These are phyloP conservation scores for Brachionus asplanchnoidis DNA, from an alignment of 1,140 invertebrate genomes.

Conservation along the genomic window DNA sequence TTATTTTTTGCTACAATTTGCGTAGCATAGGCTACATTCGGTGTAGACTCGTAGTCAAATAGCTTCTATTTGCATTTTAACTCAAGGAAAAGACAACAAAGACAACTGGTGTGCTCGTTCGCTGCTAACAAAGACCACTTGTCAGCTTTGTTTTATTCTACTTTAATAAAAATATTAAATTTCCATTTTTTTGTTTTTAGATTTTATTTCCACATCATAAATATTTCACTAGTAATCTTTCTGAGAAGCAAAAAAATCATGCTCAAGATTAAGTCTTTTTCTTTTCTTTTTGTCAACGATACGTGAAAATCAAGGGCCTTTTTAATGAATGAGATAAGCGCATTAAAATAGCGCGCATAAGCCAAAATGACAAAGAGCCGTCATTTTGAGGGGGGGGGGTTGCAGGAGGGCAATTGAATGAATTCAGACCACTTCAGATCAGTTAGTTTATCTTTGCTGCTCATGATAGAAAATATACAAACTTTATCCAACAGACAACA, in stretches of 20 bases:
- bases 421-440: neutral
- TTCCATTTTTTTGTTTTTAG: neutral
- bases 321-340: neutral
- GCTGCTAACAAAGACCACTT: neutral
- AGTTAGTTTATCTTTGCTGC: neutral
- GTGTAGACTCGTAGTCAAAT: neutral
- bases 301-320: neutral
- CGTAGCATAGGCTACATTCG: neutral
- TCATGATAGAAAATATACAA: neutral
- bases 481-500: neutral
- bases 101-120: neutral
- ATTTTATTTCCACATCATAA: neutral
- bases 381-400: neutral
- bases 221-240: neutral
- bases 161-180: neutral
- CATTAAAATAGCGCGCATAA: neutral
- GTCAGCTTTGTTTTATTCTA: neutral
- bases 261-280: neutral
- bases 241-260: neutral
- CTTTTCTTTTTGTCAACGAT: neutral
- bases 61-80: neutral
- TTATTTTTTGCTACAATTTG: neutral
- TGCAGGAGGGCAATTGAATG: neutral
- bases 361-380: neutral
- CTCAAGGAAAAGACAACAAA: neutral